Base-by-base conservation (phyloP, 1,140 invertebrate genomes). In the Drosophila grimshawi region DNA sequence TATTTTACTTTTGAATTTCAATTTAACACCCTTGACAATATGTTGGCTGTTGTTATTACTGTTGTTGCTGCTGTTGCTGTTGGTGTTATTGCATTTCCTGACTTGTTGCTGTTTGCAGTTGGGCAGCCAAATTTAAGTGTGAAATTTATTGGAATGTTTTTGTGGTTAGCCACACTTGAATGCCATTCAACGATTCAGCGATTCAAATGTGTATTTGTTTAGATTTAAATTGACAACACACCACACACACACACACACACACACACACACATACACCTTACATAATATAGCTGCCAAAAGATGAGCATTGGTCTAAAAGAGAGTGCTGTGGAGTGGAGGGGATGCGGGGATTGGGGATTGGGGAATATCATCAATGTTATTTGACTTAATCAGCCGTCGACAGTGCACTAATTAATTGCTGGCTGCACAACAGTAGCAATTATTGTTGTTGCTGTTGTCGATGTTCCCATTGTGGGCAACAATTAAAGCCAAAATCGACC, bases 351-450 rank as follows among this genome's bases (percentile, higher is more conserved):
- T 19, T 19, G 2, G 11, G 6, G 3, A 11, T 30, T 3, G 7
- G 29, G 2, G 46, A 8, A 46, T 68, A 66, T 5, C 11, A 69
- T 39, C 64, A 57, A 45, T 68, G 32, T 63, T 70, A 60, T 70
- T 68, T 63, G 64, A 76, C 51, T 79, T 83, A 83, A 83, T 83
- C 81, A 83, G 68, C 66, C 63, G 63, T 64, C 43, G 56, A 60
- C 74, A 65, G 60, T 69, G 55, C 56, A 65, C 78, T 86, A 86
- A 86, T 86, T 86, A 86, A 85, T 85, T 80, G 81, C 45, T 52
- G 49, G 52, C 33, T 52, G 51, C 10, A 19, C 19, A 19, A 19
- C 19, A 19, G 19, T 19, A 11, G 51, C 30, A 29, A 27, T 11
- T n/a, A n/a, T 10, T 45, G 49, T n/a, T 55, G 41, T 35, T 68